These are phyloP conservation scores for Enteromius argenteus DNA, from an alignment of 2,797 vertebrate species.

Conservation along the genomic window DNA sequence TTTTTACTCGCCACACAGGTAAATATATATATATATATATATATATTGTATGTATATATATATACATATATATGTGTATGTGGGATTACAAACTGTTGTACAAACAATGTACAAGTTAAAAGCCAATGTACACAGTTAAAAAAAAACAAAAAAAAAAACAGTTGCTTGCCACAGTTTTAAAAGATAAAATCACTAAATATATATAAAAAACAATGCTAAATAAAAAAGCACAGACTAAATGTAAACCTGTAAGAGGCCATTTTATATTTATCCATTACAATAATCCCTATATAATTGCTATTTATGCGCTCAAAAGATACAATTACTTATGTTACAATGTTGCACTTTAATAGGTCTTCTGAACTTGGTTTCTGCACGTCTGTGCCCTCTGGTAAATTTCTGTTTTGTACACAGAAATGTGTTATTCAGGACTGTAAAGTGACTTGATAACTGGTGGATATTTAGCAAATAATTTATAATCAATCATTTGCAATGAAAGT, in stretches of 20 bases:
- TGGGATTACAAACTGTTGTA: no score
- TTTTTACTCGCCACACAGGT: not conserved
- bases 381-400: no score
- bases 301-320: not conserved
- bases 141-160: no score
- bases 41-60: no score
- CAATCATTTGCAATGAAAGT: not conserved
- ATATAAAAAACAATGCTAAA: not conserved
- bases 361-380: no score
- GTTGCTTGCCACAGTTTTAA: no score
- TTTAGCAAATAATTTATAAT: not conserved
- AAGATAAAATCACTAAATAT: not conserved
- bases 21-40: no score
- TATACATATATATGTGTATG: no score
- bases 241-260: no score
- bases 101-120: no score
- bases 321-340: not conserved
- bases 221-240: not conserved
- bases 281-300: not conserved
- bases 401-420: not conserved
- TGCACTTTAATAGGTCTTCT: not conserved
- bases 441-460: not conserved
- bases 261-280: not conserved
- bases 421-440: not conserved
- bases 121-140: no score